Evolutionary conservation across 2,888 invertebrate species (phyloP).

Genomic region (Lampropteryx suffumata): DNA sequence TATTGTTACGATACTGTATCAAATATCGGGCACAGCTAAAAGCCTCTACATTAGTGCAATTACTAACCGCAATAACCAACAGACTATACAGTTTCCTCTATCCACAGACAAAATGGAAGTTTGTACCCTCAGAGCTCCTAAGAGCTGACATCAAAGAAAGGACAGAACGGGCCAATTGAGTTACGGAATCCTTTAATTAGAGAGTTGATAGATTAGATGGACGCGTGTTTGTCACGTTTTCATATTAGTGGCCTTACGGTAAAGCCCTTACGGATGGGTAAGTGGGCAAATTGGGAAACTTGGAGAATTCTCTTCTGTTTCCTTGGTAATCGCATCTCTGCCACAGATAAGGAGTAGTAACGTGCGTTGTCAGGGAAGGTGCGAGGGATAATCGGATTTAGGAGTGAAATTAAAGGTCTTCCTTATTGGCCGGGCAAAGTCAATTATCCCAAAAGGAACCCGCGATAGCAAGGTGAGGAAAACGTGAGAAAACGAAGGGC

Average conservation of each 20-base stretch:
- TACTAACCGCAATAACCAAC: too few relatives aligned
- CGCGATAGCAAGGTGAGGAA: constrained; percentile 3
- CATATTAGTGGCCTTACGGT: constrained; percentile 11
- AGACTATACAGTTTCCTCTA: not conserved
- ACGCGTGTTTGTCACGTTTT: constrained; percentile 18
- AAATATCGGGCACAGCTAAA: too few relatives aligned
- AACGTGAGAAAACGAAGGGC: not conserved
- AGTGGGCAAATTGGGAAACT: constrained; percentile 7
- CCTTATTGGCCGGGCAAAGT: constrained; percentile 9
- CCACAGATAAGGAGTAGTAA: constrained; percentile 1
- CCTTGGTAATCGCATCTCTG: constrained; percentile 1
- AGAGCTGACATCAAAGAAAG: constrained; percentile 18
- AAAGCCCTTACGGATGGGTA: not conserved
- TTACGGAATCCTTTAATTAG: constrained; percentile 15
- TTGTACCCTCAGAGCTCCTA: not conserved
- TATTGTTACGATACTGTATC: too few relatives aligned
- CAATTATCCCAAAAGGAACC: constrained; percentile 17
- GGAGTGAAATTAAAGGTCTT: constrained; percentile 14
- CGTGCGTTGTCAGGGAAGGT: not conserved
- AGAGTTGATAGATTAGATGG: constrained; percentile 12
- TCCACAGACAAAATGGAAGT: not conserved
- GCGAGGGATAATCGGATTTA: constrained; percentile 18
- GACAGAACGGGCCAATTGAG: constrained; percentile 9
- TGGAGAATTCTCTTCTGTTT: constrained; percentile 2
- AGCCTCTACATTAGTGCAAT: too few relatives aligned